phyloP scores from a whole-genome alignment of 2,113 vertebrate genomes.

The Ceyx cyanopectus region DNA sequence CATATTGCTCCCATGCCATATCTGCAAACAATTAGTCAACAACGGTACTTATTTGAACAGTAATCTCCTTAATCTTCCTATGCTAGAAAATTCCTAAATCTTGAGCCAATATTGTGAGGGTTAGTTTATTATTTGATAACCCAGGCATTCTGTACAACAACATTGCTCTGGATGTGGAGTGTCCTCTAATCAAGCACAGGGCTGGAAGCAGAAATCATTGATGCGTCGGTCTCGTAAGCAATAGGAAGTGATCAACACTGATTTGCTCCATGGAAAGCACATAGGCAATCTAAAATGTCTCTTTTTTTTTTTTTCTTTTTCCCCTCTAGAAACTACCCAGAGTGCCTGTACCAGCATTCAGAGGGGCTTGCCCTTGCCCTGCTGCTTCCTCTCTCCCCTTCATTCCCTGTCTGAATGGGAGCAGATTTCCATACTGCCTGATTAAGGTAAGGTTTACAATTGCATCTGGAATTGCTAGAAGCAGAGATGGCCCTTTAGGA shows the following conservation, averaged over 20 bases:
- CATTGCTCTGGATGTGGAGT: neutral
- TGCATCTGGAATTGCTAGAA: neutral
- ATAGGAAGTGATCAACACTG: neutral
- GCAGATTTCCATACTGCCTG: neutral
- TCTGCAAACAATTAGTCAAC: slow-evolving; percentile 86
- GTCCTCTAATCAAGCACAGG: slow-evolving; percentile 45
- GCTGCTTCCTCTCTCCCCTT: neutral
- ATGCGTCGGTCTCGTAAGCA: neutral
- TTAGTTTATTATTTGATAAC: slow-evolving; percentile 86
- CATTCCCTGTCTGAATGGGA: neutral
- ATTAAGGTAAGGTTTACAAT: neutral
- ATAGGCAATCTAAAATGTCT: neutral
- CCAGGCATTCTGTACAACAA: slow-evolving; percentile 74
- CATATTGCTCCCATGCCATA: slow-evolving; percentile 36
- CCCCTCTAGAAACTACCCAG: neutral
- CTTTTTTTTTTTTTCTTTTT: neutral
- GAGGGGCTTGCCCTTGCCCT: neutral
- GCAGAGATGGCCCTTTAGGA: neutral
- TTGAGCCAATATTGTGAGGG: slow-evolving; percentile 75
- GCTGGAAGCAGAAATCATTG: neutral
- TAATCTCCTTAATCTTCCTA: slow-evolving; percentile 80
- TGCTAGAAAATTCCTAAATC: slow-evolving; percentile 78
- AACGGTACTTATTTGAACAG: slow-evolving; percentile 79
- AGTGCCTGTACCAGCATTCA: neutral
- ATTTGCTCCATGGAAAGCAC: neutral